Conservation (phyloP, 1,140 invertebrate genomes). For the Sesamia nonagrioides region DNA sequence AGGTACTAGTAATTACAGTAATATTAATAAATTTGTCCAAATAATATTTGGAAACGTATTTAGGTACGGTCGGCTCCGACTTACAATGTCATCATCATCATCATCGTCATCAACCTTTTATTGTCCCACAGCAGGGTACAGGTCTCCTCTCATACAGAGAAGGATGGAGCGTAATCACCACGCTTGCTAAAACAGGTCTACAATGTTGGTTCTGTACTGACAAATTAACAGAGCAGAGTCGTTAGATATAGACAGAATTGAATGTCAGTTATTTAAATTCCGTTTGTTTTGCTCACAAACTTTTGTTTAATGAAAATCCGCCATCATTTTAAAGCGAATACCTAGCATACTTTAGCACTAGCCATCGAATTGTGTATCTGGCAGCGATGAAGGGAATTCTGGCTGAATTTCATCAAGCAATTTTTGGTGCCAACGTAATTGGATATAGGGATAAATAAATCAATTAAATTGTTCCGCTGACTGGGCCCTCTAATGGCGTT, state of each 20-base stretch:
- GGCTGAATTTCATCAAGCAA: conserved; percentile 48
- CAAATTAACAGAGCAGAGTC: neutral
- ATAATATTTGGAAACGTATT: too few species aligned
- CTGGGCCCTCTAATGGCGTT: conserved; percentile 69
- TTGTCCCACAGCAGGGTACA: too few species aligned
- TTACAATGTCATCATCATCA: too few species aligned
- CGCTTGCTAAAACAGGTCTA: too few species aligned
- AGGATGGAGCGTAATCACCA: too few species aligned
- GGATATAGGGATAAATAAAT: conserved; percentile 79
- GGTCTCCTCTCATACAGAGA: too few species aligned
- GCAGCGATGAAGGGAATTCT: conserved; percentile 35
- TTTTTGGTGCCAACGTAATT: conserved; percentile 65
- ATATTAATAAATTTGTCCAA: too few species aligned
- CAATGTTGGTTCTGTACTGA: neutral
- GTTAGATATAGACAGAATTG: neutral
- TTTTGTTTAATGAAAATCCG: conserved; percentile 26
- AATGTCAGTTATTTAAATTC: conserved; percentile 25
- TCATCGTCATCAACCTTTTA: too few species aligned
- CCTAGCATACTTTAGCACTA: conserved; percentile 19
- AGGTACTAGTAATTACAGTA: too few species aligned
- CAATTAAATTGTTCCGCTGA: conserved; percentile 78
- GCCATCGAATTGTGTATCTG: neutral
- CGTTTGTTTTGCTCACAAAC: neutral
- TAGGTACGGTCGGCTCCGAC: too few species aligned
- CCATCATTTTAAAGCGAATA: conserved; percentile 25